These are phyloP conservation scores for Holcopasites calliopsidis DNA, from an alignment of 1,140 invertebrate genomes.

Conservation along the genomic window DNA sequence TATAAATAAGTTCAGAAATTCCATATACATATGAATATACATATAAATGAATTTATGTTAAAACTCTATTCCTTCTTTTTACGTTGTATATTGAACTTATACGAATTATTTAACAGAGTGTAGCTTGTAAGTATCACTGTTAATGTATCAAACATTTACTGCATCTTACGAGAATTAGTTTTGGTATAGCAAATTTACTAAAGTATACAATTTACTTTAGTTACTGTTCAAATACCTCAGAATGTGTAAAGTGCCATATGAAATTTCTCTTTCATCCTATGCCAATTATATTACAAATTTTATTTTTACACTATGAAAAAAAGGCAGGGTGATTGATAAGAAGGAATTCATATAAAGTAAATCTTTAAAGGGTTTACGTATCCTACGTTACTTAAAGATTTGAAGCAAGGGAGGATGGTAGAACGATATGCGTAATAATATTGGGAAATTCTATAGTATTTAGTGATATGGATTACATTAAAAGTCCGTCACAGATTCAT, in stretches of 20 bases:
- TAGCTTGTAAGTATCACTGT: constrained; percentile 13
- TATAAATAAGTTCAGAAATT: constrained; percentile 1
- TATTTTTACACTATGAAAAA: constrained; percentile 41
- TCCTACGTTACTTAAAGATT: constrained; percentile 18
- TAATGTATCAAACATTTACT: constrained; percentile 7
- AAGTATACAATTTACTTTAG: constrained; percentile 35
- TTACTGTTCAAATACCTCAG: constrained; percentile 46
- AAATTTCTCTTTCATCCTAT: constrained; percentile 45
- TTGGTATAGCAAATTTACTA: constrained; percentile 24
- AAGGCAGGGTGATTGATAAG: constrained; percentile 39
- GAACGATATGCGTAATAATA: neutral
- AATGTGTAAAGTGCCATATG: constrained; percentile 44
- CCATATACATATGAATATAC: neutral
- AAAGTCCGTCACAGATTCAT: constrained; percentile 19
- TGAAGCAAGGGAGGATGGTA: constrained; percentile 10
- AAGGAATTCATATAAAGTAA: constrained; percentile 35
- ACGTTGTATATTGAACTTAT: neutral
- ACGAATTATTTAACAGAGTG: neutral
- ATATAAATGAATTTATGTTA: neutral
- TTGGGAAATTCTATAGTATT: neutral
- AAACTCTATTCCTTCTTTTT: neutral
- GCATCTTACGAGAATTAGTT: neutral
- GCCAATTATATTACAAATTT: constrained; percentile 31
- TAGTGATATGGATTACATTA: constrained; percentile 12
- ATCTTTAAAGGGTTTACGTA: constrained; percentile 34